phyloP scores from a whole-genome alignment of 2,113 vertebrate species.

The Centrocercus urophasianus region DNA sequence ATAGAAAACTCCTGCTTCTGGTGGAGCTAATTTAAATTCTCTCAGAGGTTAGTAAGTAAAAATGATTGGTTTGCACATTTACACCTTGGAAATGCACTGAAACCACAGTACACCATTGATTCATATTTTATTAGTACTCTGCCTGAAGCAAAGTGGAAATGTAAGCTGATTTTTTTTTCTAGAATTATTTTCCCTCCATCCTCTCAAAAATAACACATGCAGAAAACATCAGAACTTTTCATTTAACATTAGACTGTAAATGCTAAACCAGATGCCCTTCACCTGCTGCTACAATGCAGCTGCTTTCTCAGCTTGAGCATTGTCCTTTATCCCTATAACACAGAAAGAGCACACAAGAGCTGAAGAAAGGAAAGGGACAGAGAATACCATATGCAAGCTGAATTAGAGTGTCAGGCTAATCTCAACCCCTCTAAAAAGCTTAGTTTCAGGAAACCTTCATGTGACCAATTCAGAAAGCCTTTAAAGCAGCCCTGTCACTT shows the following conservation, averaged over 20 bases:
- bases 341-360: not conserved
- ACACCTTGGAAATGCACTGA: not conserved
- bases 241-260: not conserved
- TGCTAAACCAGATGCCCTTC: not conserved
- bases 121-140: slow-evolving; percentile 47
- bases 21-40: not conserved
- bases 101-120: not conserved
- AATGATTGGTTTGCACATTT: not conserved
- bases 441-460: slow-evolving; percentile 7
- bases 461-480: not conserved
- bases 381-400: not conserved
- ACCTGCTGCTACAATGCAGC: slow-evolving; percentile 2
- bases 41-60: not conserved
- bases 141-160: slow-evolving; percentile 28
- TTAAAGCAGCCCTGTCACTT: not conserved
- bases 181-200: not conserved
- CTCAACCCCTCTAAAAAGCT: not conserved
- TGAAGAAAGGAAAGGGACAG: not conserved
- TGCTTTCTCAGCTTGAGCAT: not conserved
- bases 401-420: not conserved
- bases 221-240: not conserved
- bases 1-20: not conserved
- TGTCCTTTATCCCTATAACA: not conserved
- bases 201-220: slow-evolving; percentile 8
- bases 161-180: slow-evolving; percentile 12